Evolutionary conservation across 1,140 invertebrate species (phyloP), one percentile per base, ranked within the genome.

Genomic region (Caenorhabditis elegans): DNA sequence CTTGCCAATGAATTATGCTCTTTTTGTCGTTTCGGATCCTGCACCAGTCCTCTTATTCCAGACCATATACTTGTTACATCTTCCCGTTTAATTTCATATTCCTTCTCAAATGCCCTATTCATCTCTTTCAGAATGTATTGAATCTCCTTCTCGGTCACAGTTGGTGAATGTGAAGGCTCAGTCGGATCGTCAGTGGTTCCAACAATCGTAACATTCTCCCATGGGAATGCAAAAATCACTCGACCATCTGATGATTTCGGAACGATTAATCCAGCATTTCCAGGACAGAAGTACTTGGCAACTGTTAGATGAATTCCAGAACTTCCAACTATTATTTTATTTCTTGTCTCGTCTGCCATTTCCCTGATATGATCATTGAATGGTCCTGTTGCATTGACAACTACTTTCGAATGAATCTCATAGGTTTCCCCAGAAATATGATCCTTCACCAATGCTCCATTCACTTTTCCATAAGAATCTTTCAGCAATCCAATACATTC

Each of bases 291-390:
- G 90, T 98, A 98, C 90, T 96, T 96, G 26, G 97, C 97, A 77
- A 99, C 90, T n/a, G 98, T 95, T 86, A 99, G 96, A 87, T 99
- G 98, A n/a, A 98, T 96, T 11, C 98, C 98, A 36, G 95, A 94
- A 83, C 95, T 97, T 6, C 98, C 97, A 86, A 93, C 93, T 90
- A 97, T 99, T 87, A 99, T 99, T 84, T 93, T 92, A 80, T 93
- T 93, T 22, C n/a, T n/a, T 0, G 93, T 92, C 19, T 90, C 91
- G 87, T 98, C 93, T 87, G 97, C 96, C 97, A 99, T 98, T 90
- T 95, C 93, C 70, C 98, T 92, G 85, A 99, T 96, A 55, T 92
- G 91, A 90, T 99, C 98, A 0, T 97, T 99, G 90, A 98, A 98
- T 0, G 98, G 97, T 0, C 97, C 98, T 0, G 97, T 98, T 1